These are phyloP conservation scores for Habropoda laboriosa DNA, from an alignment of 1,140 invertebrate genomes.

Conservation along the genomic window DNA sequence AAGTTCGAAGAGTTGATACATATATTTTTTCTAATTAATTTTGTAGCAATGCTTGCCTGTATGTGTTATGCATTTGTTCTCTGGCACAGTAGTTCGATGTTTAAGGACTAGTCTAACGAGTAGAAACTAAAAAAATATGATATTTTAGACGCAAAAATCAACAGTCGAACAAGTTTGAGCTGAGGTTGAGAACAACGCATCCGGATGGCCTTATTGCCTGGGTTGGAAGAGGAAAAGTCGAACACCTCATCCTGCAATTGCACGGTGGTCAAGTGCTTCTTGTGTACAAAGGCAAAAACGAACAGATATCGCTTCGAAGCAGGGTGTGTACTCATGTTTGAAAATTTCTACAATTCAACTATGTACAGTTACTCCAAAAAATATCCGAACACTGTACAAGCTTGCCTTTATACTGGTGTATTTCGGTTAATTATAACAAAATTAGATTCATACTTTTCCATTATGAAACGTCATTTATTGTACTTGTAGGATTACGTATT, in stretches of 20 bases:
- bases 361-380: no score
- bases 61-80: constrained; percentile 20
- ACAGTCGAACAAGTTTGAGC: constrained; percentile 85
- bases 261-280: constrained; percentile 84
- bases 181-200: constrained; percentile 84
- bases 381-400: no score
- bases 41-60: constrained; percentile 24
- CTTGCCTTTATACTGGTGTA: no score
- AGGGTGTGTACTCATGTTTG: constrained; percentile 74
- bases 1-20: background rate
- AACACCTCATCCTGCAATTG: constrained; percentile 76
- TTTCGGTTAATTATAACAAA: no score
- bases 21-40: background rate
- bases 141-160: constrained; percentile 82
- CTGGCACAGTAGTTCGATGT: constrained; percentile 25
- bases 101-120: background rate
- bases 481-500: no score
- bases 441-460: no score
- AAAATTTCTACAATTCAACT: no score
- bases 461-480: no score
- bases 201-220: constrained; percentile 85
- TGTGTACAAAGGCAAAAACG: constrained; percentile 78
- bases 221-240: constrained; percentile 83
- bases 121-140: background rate
- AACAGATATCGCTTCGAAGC: constrained; percentile 81